A percentile compares a stretch with the other conserved stretches of the same genome.
phyloP scores from a whole-genome alignment of 2,113 vertebrate species.

The Columbina picui region DNA sequence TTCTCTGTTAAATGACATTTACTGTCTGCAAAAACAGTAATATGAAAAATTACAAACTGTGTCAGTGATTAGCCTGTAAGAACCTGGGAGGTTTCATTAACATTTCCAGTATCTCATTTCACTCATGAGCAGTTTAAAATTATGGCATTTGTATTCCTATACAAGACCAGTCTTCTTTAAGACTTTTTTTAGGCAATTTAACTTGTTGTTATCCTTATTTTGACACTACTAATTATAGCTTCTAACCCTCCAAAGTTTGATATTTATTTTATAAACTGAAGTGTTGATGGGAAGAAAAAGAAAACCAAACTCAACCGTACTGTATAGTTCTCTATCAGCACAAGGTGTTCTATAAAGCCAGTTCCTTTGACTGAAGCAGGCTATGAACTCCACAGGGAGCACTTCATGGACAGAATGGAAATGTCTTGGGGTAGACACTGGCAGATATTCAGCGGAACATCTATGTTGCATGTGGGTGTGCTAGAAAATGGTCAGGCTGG shows the following conservation, averaged over 20 bases:
- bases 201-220: not conserved
- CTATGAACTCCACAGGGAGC: not conserved
- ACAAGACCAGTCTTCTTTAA: not conserved
- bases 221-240: not conserved
- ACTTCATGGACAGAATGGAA: not conserved
- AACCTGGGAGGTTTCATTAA: constrained; percentile 48
- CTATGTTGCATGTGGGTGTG: not conserved
- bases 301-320: not conserved
- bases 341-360: not conserved
- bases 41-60: constrained; percentile 56
- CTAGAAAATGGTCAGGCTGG: not conserved
- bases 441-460: not conserved
- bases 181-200: not conserved
- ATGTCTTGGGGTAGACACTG: not conserved
- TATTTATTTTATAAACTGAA: not conserved
- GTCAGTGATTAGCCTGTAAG: constrained; percentile 35
- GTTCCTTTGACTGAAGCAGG: not conserved
- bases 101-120: constrained; percentile 60
- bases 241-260: not conserved
- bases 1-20: constrained; percentile 20
- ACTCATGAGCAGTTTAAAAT: constrained; percentile 67
- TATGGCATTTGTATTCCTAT: constrained; percentile 13
- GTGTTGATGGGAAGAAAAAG: not conserved
- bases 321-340: not conserved
- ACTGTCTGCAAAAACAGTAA: constrained; percentile 29